A percentile compares a stretch with the other conserved stretches of the same genome.
Evolutionary conservation across 2,888 invertebrate genomes (phyloP).

Genomic region (Invenusta paracnida): DNA sequence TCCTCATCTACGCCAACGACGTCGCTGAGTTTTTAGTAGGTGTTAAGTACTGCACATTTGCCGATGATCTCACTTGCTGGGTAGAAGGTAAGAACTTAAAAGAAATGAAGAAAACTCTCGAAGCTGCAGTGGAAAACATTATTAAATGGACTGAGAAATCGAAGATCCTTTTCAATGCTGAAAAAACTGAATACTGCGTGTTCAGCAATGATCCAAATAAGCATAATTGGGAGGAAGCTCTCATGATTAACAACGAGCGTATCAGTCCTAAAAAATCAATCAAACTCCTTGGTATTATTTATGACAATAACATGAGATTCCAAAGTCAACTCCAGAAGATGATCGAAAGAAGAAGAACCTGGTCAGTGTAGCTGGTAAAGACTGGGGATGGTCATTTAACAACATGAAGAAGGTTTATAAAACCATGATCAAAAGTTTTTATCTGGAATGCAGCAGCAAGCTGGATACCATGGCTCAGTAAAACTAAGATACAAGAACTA

Average conservation of each 20-base stretch:
- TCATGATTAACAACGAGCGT: neutral
- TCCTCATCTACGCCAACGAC: slow-evolving; percentile 30
- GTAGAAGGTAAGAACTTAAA: neutral
- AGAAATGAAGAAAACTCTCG: neutral
- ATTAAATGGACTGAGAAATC: neutral
- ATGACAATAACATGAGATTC: slow-evolving; percentile 1
- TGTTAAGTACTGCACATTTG: no score
- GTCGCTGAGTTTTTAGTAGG: neutral
- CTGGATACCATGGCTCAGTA: neutral
- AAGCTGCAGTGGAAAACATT: neutral
- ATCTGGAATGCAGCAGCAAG: slow-evolving; percentile 10
- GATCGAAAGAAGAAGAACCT: neutral
- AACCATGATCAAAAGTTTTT: neutral
- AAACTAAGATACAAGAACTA: neutral
- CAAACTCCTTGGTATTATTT: neutral
- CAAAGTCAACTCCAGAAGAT: neutral
- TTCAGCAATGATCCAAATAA: neutral
- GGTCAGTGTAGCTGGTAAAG: neutral
- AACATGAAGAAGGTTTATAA: neutral
- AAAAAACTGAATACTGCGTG: neutral
- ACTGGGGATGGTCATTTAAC: neutral
- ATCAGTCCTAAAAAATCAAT: neutral
- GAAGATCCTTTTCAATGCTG: neutral
- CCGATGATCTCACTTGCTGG: slow-evolving; percentile 24
- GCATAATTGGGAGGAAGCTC: neutral